phyloP scores from a whole-genome alignment of 2,113 vertebrate species.

The Callopanchax toddi region DNA sequence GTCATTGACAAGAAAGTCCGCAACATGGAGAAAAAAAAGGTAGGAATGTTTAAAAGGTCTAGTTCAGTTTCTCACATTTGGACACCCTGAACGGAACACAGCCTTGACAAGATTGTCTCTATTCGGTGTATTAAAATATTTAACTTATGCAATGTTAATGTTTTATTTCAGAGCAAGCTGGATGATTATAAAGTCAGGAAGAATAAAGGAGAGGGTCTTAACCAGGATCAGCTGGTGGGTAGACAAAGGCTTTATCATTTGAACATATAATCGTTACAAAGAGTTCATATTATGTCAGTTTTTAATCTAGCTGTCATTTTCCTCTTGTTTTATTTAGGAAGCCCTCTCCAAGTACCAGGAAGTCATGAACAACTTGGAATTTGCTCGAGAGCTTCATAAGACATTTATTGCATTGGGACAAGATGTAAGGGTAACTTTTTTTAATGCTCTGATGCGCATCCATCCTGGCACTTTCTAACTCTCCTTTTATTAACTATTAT shows the following conservation, averaged over 20 bases:
- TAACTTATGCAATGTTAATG: neutral
- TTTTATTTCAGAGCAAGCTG: constrained; percentile 86
- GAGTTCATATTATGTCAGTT: neutral
- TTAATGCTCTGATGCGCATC: neutral
- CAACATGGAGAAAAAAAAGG: constrained; percentile 98
- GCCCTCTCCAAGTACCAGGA: constrained; percentile 95
- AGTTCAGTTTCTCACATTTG: neutral
- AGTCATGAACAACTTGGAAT: constrained; percentile 94
- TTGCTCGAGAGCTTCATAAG: constrained; percentile 94
- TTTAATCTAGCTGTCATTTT: constrained; percentile 2
- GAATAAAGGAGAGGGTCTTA: constrained; percentile 92
- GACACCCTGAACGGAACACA: neutral
- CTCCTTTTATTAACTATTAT: neutral
- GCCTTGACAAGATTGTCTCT: neutral
- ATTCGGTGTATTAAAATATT: neutral
- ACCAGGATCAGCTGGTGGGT: constrained; percentile 95
- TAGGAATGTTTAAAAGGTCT: constrained; percentile 46
- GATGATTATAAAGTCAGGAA: constrained; percentile 94
- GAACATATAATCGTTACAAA: neutral
- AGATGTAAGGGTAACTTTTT: constrained; percentile 84
- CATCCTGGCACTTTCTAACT: neutral
- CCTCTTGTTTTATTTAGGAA: constrained; percentile 80
- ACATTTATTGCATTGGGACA: constrained; percentile 93
- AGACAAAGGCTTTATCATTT: neutral
- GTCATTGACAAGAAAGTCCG: constrained; percentile 95